A percentile compares a stretch with the other conserved stretches of the same genome.
These are phyloP conservation scores for Lasius platythorax DNA, from an alignment of 2,888 invertebrate species.

Conservation along the genomic window DNA sequence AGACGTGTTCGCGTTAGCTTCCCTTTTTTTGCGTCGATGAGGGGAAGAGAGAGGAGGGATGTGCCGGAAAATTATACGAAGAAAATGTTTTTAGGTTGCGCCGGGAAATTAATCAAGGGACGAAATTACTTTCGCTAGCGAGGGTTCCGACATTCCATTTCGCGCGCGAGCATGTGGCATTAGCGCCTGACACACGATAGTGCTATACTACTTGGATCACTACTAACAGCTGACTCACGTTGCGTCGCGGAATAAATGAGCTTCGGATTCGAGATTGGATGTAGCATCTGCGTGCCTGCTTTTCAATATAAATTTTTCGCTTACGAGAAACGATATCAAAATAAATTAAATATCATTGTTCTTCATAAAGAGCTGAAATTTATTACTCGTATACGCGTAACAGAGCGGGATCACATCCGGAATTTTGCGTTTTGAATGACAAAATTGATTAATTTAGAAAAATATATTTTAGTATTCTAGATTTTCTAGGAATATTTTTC, in stretches of 20 bases:
- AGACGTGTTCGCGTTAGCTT: background rate
- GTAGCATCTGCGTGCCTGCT: background rate
- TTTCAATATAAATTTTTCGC: background rate
- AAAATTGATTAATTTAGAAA: background rate
- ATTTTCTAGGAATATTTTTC: background rate
- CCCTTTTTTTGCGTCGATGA: background rate
- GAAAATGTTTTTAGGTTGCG: constrained; percentile 24
- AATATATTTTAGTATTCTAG: background rate
- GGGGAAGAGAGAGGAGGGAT: background rate
- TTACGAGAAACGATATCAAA: background rate
- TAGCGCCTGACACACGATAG: constrained; percentile 26
- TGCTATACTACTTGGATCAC: constrained; percentile 28
- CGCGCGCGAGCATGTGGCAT: constrained; percentile 7
- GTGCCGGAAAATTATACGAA: background rate
- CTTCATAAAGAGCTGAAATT: background rate
- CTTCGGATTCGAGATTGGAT: background rate
- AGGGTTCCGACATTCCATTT: constrained; percentile 35
- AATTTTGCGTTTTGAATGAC: background rate
- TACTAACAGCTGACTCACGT: constrained; percentile 3
- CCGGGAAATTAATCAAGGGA: constrained; percentile 40
- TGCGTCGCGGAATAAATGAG: background rate
- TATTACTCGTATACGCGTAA: background rate
- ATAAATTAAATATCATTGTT: background rate
- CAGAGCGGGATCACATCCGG: background rate
- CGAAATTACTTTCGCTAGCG: constrained; percentile 43